Evolutionary conservation across 1,140 invertebrate species (phyloP), one percentile per base, ranked within the genome.

Genomic region (Schlechtendalia chinensis): DNA sequence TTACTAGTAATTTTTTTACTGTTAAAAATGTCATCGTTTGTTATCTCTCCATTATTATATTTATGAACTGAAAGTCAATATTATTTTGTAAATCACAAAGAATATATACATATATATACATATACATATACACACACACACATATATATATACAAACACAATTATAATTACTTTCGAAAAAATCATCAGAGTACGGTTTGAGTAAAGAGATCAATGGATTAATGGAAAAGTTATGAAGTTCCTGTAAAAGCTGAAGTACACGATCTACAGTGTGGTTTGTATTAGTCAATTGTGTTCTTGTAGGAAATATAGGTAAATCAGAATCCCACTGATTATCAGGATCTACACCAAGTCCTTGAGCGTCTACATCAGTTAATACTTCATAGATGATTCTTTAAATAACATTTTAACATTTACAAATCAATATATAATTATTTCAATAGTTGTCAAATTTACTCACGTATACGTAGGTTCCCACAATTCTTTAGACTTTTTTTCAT

Each of bases 1-100:
- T 97, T 97, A 84, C 96, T 96, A 0, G 94, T 96, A 47, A 98
- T 92, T 85, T 98, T 98, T 86, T 97, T 97, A 83, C 95, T 97
- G 77, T 94, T 91, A 86, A 97, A 97, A 95, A 91, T 83, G 96
- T 92, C 16, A n/a, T 24, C n/a, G 22, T 67, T 77, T 22, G 53
- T 39, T 24, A 75, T 50, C 17, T 81, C 72, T 61, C 75, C 58
- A 5, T 79, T 39, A 79, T 79, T 58, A 50, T 50, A 63, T 27
- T 24, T 50, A 19, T 63, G 56, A 12, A n/a, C 75, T 79, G 22
- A 27, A 77, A 77, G 17, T 39, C 1, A 77, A 24, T 10, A 59
- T 8, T 12, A 39, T 39, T 39, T 47, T 65, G 14, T 16, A 27
- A 17, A 39, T 39, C 1, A 50, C 12, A 1, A 12, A 50, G 12